These are phyloP conservation scores for Manacus vitellinus DNA, from an alignment of 2,113 vertebrate genomes.

Conservation along the genomic window DNA sequence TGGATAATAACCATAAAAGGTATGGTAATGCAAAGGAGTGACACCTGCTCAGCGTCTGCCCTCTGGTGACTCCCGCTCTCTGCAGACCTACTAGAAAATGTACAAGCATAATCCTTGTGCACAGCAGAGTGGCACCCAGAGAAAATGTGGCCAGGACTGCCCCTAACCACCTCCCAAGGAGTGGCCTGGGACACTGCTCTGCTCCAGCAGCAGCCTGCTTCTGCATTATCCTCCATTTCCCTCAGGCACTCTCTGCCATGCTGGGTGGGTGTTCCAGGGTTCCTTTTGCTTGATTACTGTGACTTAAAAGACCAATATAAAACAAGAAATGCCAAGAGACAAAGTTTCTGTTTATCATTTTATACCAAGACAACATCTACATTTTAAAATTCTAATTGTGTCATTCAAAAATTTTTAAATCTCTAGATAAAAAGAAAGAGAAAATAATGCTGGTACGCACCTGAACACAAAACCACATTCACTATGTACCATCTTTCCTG, in stretches of 20 bases:
- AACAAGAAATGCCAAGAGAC: neutral
- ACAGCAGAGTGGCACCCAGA: neutral
- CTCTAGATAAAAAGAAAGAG: neutral
- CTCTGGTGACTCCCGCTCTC: neutral
- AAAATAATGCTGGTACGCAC: neutral
- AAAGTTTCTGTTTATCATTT: neutral
- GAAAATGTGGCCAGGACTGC: fast-evolving
- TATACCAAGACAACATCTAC: neutral
- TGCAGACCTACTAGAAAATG: neutral
- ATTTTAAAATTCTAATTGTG: neutral
- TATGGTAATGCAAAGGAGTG: fast-evolving
- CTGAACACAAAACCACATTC: fast-evolving
- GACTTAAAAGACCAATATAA: neutral
- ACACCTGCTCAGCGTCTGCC: neutral
- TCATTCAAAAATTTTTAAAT: neutral
- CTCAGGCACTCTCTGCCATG: neutral
- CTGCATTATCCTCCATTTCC: neutral
- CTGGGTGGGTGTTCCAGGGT: neutral
- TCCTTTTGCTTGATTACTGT: neutral
- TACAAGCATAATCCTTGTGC: neutral
- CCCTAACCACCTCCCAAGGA: neutral
- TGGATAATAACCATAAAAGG: fast-evolving
- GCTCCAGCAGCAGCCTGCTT: neutral
- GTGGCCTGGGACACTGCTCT: neutral
- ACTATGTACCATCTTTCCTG: neutral